A percentile compares a stretch with the other conserved stretches of the same genome.
Evolutionary conservation across 2,113 vertebrate species (phyloP).

Genomic region (Scopus umbretta): DNA sequence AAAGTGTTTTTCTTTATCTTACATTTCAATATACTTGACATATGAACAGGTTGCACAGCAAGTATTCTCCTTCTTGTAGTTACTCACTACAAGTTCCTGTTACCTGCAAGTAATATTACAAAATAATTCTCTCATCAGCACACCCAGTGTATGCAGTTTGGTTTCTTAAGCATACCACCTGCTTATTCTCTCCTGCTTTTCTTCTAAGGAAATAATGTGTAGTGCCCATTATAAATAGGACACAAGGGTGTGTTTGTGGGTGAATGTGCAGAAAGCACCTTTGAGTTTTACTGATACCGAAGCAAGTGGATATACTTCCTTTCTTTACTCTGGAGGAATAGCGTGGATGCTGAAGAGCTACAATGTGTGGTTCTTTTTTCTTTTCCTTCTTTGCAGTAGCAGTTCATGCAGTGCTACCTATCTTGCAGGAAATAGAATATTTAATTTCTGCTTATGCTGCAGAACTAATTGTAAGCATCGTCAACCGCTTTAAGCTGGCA

Average conservation of each 20-base stretch:
- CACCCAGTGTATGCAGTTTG: background rate
- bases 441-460: background rate
- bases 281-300: background rate
- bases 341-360: background rate
- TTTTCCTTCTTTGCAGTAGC: background rate
- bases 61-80: background rate
- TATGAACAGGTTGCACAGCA: background rate
- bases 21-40: background rate
- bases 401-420: background rate
- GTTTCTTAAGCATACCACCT: background rate
- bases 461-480: background rate
- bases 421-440: background rate
- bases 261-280: background rate
- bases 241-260: background rate
- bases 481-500: background rate
- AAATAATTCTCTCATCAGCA: background rate
- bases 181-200: background rate
- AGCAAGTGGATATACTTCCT: background rate
- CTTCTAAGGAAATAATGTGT: background rate
- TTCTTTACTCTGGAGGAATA: background rate
- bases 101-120: background rate
- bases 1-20: background rate
- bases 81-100: background rate
- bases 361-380: background rate
- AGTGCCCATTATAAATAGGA: background rate